Base-by-base conservation (phyloP, 2,797 vertebrate species). In the Gorsachius magnificus region DNA sequence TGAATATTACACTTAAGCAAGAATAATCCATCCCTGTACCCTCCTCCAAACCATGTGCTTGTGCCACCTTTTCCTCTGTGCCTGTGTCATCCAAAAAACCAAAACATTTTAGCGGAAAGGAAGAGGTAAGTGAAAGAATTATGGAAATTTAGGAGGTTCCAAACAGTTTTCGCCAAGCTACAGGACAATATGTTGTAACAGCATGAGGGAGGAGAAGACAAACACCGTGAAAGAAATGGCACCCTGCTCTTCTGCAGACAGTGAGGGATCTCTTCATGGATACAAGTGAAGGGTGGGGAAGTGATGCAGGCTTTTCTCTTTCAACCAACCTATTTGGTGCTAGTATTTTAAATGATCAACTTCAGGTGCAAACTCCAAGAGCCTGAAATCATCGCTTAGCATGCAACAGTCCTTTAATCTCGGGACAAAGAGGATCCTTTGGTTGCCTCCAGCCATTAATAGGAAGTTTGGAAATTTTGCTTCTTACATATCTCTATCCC, bases 381-480 rank as follows among this genome's bases (percentile, higher is more conserved):
- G 53, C 64, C 96, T 95, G 93, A 68, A 92, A 96, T 74, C 86
- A 95, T 86, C 29, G 5, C 71, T 92, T 63, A 89, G 16, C 36
- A 58, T 45, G 48, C 36, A 91, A 41, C 56, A 82, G 80, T 91
- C 86, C 78, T 96, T 97, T 97, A 96, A 83, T 92, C 50, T 90
- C 2, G 1, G 69, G 92, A 95, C 69, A 93, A 93, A 92, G 83
- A 95, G 4, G 24, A 96, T 93, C 58, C 54, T 83, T 92, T 71
- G 19, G 56, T 92, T 96, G 96, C 95, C 96, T 93, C 84, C 70
- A 87, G 94, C 78, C 91, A 80, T 88, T 94, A 96, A 94, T 57
- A 5, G 12, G 88, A 96, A 97, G 70, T 97, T 97, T 97, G 91
- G 81, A 97, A 96, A 94, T 96, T 95, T 97, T 96, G 80, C 79